Evolutionary conservation across 1,140 invertebrate genomes (phyloP), one percentile per base, ranked within the genome.

Genomic region (Apis laboriosa): DNA sequence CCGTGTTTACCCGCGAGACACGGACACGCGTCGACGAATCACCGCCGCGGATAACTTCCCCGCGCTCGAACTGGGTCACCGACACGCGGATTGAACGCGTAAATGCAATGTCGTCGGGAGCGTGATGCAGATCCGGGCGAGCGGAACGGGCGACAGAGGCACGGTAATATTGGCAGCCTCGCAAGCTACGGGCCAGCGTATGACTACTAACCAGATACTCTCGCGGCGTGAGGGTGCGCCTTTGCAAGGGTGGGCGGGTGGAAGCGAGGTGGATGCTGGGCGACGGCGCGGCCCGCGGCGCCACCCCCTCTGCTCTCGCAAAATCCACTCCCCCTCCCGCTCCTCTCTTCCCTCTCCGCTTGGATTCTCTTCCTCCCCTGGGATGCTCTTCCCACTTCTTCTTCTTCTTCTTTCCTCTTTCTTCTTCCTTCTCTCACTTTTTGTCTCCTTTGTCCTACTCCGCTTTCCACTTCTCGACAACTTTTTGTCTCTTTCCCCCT

Each of bases 201-300:
- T 94, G 93, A 93, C 93, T 94, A 93, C 34, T 43, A 43, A 43
- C 82, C 89, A 88, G 91, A 93, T 92, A 91, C 90, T 91, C 86
- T 88, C 86, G 5, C 34, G 87, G 85, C 84, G 80, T 88, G 90
- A 92, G 92, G 93, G 92, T 93, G 93, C 93, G 93, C 93, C 93
- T 92, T 90, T 75, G 83, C 86, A 84, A 84, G 88, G 87, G 83
- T 81, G 83, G 84, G 83, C 83, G 85, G 85, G 83, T 86, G 90
- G 90, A 88, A 87, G 87, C 91, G 89, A 92, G 90, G 34, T 43
- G 92, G 92, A 93, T 93, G 92, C 93, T 94, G 93, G 92, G 93
- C 93, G 93, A 94, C 93, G 93, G 93, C 93, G 93, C 93, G 90
- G 93, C 90, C 90, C 82, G 89, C 90, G 92, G 92, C 92, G 92